phyloP scores from a whole-genome alignment of 2,797 vertebrate species.

The Liparis tanakae region DNA sequence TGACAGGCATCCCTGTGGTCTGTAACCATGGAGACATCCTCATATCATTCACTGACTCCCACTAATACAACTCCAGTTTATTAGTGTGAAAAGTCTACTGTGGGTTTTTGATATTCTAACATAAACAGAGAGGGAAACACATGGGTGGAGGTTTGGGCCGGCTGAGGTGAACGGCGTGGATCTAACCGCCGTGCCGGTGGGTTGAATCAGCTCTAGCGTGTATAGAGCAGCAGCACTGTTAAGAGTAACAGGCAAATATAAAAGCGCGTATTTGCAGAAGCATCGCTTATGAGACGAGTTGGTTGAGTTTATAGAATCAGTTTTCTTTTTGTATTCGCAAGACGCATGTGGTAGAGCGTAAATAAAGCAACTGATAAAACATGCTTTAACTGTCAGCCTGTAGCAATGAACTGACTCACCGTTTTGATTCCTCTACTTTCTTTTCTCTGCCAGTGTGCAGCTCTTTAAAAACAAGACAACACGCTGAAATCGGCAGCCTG shows the following conservation, averaged over 20 bases:
- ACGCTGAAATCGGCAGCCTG: slow-evolving; percentile 21
- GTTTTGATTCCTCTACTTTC: slow-evolving; percentile 29
- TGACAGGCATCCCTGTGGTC: slow-evolving; percentile 66
- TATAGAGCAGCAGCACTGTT: slow-evolving; percentile 15
- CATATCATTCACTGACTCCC: slow-evolving; percentile 59
- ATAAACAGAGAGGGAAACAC: slow-evolving; percentile 67
- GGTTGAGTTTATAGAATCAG: slow-evolving; percentile 26
- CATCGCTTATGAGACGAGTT: slow-evolving; percentile 23
- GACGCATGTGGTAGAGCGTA: slow-evolving; percentile 29
- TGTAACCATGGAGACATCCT: slow-evolving; percentile 61
- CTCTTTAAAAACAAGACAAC: slow-evolving; percentile 31
- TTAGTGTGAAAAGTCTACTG: slow-evolving; percentile 72
- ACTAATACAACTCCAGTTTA: slow-evolving; percentile 72
- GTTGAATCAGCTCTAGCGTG: slow-evolving; percentile 49
- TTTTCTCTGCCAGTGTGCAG: slow-evolving; percentile 16
- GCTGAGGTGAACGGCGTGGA: slow-evolving; percentile 41
- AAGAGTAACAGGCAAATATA: slow-evolving; percentile 36
- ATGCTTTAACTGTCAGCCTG: slow-evolving; percentile 40
- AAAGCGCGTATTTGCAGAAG: slow-evolving; percentile 36
- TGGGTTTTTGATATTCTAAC: slow-evolving; percentile 71
- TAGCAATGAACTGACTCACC: slow-evolving; percentile 38
- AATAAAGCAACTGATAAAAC: slow-evolving; percentile 50
- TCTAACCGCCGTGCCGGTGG: slow-evolving; percentile 47
- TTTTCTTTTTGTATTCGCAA: slow-evolving; percentile 38
- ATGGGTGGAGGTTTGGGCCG: slow-evolving; percentile 36